Base-by-base conservation (phyloP, 2,888 invertebrate species). In the Acanthosoma haemorrhoidale region DNA sequence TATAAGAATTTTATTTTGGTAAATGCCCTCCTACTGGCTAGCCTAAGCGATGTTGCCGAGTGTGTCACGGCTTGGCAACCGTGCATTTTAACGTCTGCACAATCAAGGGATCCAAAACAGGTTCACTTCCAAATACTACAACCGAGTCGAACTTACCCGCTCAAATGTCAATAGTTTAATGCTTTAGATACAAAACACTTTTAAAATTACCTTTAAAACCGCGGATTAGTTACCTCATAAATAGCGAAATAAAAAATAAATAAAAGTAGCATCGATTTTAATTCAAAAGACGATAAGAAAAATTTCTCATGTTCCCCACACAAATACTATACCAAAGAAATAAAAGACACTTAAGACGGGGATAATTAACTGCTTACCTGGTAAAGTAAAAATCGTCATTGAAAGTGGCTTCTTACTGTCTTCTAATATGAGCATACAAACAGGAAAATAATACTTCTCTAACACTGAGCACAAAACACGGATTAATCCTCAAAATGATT, bases 41-140 rank as follows among this genome's bases (percentile, higher is more conserved):
- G 67, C 18, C 32, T 36, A 70, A 60, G 72, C 72, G 66, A 59
- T 39, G 72, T 72, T 72, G 72, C 72, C 72, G 70, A 64, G 68
- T 70, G 59, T 64, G 67, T 63, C 72, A 68, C 70, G 43, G 68
- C 70, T 68, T 70, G 72, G 72, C 72, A 72, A 72, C 72, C 60
- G 61, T 58, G 72, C 72, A 59, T 64, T 70, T 69, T 70, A 70
- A 72, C 68, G 68, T 68, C 68, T 68, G 68, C 68, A 72, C 70
- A 58, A 68, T 70, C 70, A 59, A 61, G 67, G 70, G 70, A 67
- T 41, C 70, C 70, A 60, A 72, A 67, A 72, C 72, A 72, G 72
- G 72, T 72, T 67, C 32, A 66, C 38, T 59, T 70, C 69, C 59
- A 58, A 51, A 63, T 43, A 59, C 29, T 58, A 51, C 43, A 31